Conservation (phyloP, 2,113 vertebrate genomes). For the Nycticebus coucang region DNA sequence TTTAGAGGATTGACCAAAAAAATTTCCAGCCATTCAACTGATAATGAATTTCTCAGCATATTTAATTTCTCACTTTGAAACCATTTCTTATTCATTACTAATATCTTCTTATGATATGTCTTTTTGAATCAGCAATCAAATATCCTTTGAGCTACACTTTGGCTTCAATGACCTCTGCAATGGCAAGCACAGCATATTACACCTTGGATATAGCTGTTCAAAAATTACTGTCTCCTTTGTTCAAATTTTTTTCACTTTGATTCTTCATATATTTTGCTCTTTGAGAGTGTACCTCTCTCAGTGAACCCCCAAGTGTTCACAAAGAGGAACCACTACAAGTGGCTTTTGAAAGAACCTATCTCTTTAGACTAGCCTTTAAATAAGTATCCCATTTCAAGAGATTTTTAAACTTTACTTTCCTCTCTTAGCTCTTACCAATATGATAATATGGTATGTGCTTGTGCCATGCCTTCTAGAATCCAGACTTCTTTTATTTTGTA, state of each 20-base stretch:
- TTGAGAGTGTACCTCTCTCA: background rate
- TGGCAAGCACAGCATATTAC: background rate
- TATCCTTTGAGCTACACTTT: background rate
- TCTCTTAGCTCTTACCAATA: background rate
- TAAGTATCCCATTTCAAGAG: background rate
- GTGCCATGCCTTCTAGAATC: background rate
- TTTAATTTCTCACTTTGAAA: slow-evolving; percentile 49
- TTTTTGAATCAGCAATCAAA: slow-evolving; percentile 29
- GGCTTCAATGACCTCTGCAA: background rate
- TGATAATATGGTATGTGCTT: background rate
- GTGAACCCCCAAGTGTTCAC: background rate
- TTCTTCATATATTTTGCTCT: background rate
- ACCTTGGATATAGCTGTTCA: background rate
- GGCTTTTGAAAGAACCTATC: background rate
- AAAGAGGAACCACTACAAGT: background rate
- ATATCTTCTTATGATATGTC: background rate
- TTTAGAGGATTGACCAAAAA: slow-evolving; percentile 10
- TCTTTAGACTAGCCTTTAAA: background rate
- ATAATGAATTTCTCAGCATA: slow-evolving; percentile 10
- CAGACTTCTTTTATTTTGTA: background rate
- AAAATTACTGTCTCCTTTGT: slow-evolving; percentile 14
- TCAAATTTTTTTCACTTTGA: background rate
- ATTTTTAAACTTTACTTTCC: background rate
- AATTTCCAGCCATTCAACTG: background rate
- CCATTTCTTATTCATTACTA: background rate